phyloP scores from a whole-genome alignment of 2,113 vertebrate genomes.

The Malurus cyaneus region DNA sequence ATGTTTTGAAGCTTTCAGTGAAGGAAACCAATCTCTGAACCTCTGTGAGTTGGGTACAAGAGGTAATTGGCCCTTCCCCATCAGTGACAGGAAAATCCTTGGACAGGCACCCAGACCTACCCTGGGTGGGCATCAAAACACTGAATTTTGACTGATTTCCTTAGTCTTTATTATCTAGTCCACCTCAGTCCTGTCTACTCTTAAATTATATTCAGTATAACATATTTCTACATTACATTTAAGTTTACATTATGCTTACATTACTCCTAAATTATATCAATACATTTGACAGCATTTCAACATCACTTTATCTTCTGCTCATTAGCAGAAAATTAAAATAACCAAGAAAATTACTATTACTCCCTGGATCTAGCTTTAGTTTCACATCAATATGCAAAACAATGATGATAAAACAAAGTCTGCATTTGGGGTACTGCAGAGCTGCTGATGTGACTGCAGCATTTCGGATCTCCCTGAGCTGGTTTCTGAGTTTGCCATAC shows the following conservation, averaged over 20 bases:
- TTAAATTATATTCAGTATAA: background rate
- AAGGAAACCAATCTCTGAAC: background rate
- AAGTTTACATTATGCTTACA: background rate
- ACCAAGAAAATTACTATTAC: background rate
- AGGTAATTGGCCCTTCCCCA: background rate
- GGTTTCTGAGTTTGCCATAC: background rate
- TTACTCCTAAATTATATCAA: background rate
- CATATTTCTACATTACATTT: background rate
- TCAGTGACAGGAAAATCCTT: background rate
- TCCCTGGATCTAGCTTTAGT: background rate
- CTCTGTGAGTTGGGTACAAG: rapidly evolving
- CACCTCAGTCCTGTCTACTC: background rate
- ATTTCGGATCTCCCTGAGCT: background rate
- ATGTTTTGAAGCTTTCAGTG: background rate
- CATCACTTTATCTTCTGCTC: background rate
- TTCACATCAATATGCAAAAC: background rate
- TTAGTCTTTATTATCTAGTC: background rate
- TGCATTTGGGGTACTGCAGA: background rate
- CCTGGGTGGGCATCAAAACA: background rate
- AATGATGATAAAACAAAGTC: background rate
- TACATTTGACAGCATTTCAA: background rate
- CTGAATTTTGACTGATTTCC: background rate
- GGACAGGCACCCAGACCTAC: background rate
- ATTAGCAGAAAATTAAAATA: background rate
- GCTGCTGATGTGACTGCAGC: background rate